phyloP scores from a whole-genome alignment of 2,888 invertebrate genomes.

The Anoplius nigerrimus region DNA sequence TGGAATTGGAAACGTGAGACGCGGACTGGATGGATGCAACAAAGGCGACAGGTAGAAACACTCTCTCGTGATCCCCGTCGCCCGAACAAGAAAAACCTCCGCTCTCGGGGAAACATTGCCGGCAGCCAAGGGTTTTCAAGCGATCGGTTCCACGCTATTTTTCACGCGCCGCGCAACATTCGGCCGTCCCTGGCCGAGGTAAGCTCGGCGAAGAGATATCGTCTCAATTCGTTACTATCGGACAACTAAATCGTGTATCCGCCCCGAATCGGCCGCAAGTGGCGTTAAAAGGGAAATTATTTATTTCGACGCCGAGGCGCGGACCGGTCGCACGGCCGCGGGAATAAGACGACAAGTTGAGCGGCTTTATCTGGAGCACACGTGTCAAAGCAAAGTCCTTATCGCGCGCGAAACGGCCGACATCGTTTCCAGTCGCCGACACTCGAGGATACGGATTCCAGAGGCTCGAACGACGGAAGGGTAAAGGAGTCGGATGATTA shows the following conservation, averaged over 20 bases:
- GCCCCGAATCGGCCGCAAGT: too few species aligned
- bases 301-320: background rate
- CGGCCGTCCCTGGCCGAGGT: too few species aligned
- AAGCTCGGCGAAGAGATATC: too few species aligned
- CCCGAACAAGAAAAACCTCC: too few species aligned
- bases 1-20: constrained; percentile 68
- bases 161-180: background rate
- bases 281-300: too few species aligned
- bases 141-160: constrained; percentile 3
- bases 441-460: constrained; percentile 42
- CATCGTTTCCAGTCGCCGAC: constrained; percentile 15
- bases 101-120: too few species aligned
- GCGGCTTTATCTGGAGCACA: background rate
- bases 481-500: background rate
- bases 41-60: constrained; percentile 72
- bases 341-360: background rate
- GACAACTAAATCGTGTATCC: too few species aligned
- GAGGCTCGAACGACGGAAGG: too few species aligned
- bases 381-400: background rate
- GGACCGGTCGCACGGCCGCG: background rate
- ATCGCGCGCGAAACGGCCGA: background rate
- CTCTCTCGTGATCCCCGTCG: constrained; percentile 41
- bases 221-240: too few species aligned
- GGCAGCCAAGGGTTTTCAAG: too few species aligned
- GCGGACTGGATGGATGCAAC: constrained; percentile 56